Evolutionary conservation across 2,797 vertebrate species (phyloP), one percentile per base, ranked within the genome.

Genomic region (Sternarchorhynchus goeldii): DNA sequence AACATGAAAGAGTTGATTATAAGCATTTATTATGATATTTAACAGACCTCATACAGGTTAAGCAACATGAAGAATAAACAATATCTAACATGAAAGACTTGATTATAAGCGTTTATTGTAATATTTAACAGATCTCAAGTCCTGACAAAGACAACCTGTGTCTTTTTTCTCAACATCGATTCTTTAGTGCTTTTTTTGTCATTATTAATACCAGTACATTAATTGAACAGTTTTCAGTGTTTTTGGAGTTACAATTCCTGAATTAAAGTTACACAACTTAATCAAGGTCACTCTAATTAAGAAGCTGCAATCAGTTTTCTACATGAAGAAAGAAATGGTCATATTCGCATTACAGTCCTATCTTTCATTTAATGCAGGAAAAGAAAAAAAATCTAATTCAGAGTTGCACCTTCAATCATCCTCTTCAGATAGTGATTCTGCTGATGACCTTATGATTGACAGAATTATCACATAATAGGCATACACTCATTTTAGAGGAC

Each of bases 381-480:
- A 83, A 77, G 45, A 57, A 79, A 77, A 25, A 76, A 79, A 83
- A 80, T 77, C 81, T 81, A 78, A 85, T 83, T 86, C 82, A 36
- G 73, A 84, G 81, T 82, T 77, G 78, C 79, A 77, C 69, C 82
- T 84, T 76, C 82, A 87, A 87, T 87, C 85, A 87, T 83, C 74
- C 84, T 76, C 75, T 82, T 81, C 77, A 79, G 86, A 87, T 84
- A 83, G 74, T 53, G 75, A 79, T 76, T 58, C 78, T 75, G 67
- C 74, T 78, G 81, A 85, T 86, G 86, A 86, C 86, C 85, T 86
- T 80, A 71, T 83, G 82, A 86, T 84, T 81, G 81, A 85, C 76
- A 82, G 79, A 71, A 79, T 86, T 74, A 85, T 83, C 82, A 80
- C 75, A 80, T 63, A 79, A 82, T 83, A 65, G 80, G 80, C 73